Percentiles rank a stretch among this genome's conserved stretches.
Conservation (phyloP, 1,140 invertebrate species). For the Anadara kagoshimensis region DNA sequence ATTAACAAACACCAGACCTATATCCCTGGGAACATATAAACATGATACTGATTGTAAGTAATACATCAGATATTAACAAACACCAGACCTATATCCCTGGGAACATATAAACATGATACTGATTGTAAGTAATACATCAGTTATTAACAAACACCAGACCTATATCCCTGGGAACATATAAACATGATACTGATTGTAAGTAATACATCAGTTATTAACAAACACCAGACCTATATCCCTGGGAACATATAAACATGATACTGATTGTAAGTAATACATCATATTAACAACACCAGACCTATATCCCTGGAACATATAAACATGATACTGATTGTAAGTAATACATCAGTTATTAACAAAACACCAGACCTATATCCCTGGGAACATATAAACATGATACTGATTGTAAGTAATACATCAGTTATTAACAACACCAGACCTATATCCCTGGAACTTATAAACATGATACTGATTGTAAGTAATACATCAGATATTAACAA, state of each 20-base stretch:
- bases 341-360: no score
- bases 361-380: not conserved
- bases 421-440: not conserved
- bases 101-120: not conserved
- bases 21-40: not conserved
- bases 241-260: not conserved
- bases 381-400: not conserved
- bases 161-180: not conserved
- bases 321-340: not conserved
- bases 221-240: not conserved
- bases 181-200: not conserved
- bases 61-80: no score
- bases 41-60: not conserved
- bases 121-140: not conserved
- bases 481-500: constrained; percentile 92
- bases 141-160: not conserved
- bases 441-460: not conserved
- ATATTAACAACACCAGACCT: not conserved
- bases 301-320: not conserved
- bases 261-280: not conserved
- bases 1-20: not conserved
- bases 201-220: not conserved
- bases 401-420: not conserved
- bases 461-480: not conserved
- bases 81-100: not conserved